A percentile compares a stretch with the other conserved stretches of the same genome.
Conservation (phyloP, 2,888 invertebrate species). For the Formica aserva region DNA sequence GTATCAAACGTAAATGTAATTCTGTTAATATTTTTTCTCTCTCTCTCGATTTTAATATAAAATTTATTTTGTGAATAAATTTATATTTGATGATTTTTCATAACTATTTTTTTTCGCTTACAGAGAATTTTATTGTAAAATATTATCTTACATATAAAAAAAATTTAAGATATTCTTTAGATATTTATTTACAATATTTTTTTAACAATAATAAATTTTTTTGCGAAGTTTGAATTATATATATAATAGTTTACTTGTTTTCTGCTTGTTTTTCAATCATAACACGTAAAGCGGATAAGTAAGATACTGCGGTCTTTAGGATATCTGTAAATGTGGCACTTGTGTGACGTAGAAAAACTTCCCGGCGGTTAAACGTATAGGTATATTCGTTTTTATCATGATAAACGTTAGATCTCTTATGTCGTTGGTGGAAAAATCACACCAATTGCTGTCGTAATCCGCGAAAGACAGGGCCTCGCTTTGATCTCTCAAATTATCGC, state of each 20-base stretch:
- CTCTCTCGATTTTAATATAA: neutral
- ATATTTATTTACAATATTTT: neutral
- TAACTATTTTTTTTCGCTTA: neutral
- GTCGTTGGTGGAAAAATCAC: neutral
- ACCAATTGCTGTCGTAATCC: constrained; percentile 34
- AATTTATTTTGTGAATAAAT: neutral
- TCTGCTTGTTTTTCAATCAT: constrained; percentile 21
- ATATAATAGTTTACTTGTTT: too few species aligned
- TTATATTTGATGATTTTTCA: constrained; percentile 8
- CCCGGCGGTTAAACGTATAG: constrained; percentile 60
- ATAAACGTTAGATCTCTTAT: constrained; percentile 58
- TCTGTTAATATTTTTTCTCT: too few species aligned
- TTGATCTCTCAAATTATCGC: constrained; percentile 42
- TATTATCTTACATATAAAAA: neutral
- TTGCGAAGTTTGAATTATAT: too few species aligned
- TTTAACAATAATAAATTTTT: neutral
- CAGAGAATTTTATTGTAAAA: neutral
- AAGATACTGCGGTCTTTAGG: constrained; percentile 60
- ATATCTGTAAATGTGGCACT: constrained; percentile 60
- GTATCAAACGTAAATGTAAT: neutral
- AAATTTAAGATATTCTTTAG: neutral
- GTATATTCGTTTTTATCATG: constrained; percentile 59
- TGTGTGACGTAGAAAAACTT: constrained; percentile 64
- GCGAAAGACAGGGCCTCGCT: constrained; percentile 45
- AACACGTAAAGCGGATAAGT: constrained; percentile 36